Conservation (phyloP, 2,888 invertebrate species). For the Phyto melanocephala region DNA sequence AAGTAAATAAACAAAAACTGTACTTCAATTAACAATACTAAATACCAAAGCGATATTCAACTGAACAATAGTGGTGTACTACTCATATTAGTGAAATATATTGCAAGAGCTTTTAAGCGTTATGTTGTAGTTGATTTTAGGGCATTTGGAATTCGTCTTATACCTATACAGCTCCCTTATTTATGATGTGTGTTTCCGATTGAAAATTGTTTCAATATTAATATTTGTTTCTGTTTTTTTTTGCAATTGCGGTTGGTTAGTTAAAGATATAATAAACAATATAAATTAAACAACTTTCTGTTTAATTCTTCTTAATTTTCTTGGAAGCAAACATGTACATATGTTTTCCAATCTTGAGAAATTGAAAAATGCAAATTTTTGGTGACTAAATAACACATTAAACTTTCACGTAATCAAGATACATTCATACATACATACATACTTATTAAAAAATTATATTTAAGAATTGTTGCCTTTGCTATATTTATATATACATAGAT, state of each 20-base stretch:
- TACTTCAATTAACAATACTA: no score
- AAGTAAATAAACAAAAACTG: no score
- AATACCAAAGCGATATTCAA: no score
- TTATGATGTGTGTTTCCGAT: background rate
- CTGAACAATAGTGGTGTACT: no score
- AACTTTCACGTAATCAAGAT: no score
- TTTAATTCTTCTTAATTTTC: background rate
- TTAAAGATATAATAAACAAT: background rate
- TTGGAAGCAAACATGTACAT: background rate
- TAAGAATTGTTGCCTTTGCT: no score
- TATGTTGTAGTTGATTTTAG: background rate
- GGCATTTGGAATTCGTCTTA: background rate
- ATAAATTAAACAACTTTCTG: background rate
- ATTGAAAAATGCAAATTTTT: constrained; percentile 2
- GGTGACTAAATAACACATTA: constrained; percentile 38
- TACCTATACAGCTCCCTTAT: background rate
- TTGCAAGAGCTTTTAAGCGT: no score
- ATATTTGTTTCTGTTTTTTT: background rate
- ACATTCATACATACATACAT: no score
- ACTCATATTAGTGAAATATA: no score
- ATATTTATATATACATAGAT: no score
- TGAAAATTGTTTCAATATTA: background rate
- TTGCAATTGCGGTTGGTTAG: background rate
- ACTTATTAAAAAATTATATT: no score
- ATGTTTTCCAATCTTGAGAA: background rate